Conservation (phyloP, 30 jellyfish, hydroid and myxozoan species). For the Phacellophora camtschatica region DNA sequence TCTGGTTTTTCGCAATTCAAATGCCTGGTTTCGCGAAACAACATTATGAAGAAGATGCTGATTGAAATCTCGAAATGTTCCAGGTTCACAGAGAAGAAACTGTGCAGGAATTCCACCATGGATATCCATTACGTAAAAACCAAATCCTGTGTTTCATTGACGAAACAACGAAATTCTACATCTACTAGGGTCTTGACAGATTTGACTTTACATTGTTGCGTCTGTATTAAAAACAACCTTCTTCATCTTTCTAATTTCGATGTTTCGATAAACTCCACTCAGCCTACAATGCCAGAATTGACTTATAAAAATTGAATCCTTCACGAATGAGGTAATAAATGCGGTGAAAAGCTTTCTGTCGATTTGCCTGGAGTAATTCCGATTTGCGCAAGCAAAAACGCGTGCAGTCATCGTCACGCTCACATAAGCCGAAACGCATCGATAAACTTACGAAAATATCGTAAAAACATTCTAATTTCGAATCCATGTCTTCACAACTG, state of each 20-base stretch:
- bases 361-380: constrained; percentile 45
- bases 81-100: constrained; percentile 23
- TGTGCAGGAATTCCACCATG: constrained; percentile 54
- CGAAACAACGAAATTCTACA: no score
- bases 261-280: no score
- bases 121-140: no score
- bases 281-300: no score
- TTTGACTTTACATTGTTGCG: neutral
- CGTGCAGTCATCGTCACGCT: constrained; percentile 62
- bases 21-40: neutral
- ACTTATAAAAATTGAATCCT: no score
- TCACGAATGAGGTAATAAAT: constrained; percentile 32
- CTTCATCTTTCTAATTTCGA: no score
- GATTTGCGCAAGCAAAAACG: constrained; percentile 49
- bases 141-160: no score
- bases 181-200: no score
- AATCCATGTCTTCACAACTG: no score
- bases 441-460: neutral
- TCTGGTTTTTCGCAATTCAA: constrained; percentile 7
- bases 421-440: constrained; percentile 15
- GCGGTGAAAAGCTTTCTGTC: constrained; percentile 1
- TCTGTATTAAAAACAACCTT: neutral
- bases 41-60: constrained; percentile 4
- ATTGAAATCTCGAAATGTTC: constrained; percentile 13
- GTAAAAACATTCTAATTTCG: no score